Conservation (phyloP, 1,140 invertebrate species). For the Micrasema longulum region DNA sequence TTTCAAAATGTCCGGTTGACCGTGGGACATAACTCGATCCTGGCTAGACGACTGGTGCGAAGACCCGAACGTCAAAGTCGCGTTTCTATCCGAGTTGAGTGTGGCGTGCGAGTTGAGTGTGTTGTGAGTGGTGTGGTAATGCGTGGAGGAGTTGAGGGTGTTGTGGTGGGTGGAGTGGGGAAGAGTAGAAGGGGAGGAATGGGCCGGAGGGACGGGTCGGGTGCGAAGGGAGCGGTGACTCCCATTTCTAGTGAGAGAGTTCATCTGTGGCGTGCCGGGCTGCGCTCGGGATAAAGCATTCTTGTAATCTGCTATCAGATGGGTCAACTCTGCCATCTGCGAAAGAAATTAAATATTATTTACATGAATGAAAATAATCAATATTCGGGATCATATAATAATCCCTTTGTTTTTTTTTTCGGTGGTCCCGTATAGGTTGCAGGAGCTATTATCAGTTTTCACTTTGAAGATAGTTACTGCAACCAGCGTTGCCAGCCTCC, state of each 20-base stretch:
- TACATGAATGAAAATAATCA: no score
- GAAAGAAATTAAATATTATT: conserved; percentile 46
- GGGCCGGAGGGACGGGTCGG: conserved; percentile 56
- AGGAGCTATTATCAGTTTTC: no score
- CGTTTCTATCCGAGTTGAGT: conserved; percentile 64
- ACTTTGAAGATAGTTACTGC: no score
- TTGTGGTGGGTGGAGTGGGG: conserved; percentile 61
- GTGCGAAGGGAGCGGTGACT: conserved; percentile 68
- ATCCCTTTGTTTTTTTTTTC: no score
- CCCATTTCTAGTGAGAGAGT: conserved; percentile 82
- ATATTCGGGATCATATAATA: no score
- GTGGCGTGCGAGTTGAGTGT: conserved; percentile 69
- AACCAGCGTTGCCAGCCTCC: no score
- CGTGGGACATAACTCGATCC: conserved; percentile 64
- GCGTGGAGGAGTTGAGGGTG: conserved; percentile 58
- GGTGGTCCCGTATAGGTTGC: no score
- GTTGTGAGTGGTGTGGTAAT: conserved; percentile 65
- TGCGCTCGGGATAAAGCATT: conserved; percentile 78
- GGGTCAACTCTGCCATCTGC: conserved; percentile 88
- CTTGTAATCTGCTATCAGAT: conserved; percentile 96
- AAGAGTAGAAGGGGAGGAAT: conserved; percentile 60
- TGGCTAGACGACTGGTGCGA: conserved; percentile 56
- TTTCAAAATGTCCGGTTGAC: conserved; percentile 85
- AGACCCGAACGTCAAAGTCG: conserved; percentile 62
- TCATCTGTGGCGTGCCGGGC: conserved; percentile 83